Evolutionary conservation across 2,888 invertebrate genomes (phyloP).

Genomic region (Hecatera dysodea): DNA sequence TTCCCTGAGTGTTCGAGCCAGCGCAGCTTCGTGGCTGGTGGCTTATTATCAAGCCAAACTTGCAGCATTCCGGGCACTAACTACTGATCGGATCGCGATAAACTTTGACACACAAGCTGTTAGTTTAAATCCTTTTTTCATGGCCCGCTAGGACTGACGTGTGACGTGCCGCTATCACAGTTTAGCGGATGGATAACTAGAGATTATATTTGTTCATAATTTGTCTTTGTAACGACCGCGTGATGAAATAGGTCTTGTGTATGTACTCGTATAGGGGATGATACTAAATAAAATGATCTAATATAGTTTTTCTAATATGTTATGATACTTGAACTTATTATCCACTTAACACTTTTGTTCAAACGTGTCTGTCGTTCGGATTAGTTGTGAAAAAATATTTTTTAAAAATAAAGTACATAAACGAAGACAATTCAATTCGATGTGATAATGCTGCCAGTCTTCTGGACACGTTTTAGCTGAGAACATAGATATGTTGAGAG

Average conservation of each 20-base stretch:
- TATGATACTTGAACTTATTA: constrained; percentile 7
- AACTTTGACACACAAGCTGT: constrained; percentile 54
- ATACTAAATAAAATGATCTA: constrained; percentile 15
- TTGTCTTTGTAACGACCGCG: constrained; percentile 6
- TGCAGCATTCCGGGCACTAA: constrained; percentile 31
- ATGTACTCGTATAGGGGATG: not conserved
- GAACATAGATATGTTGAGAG: no score
- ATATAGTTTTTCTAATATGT: constrained; percentile 1
- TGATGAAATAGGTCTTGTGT: constrained; percentile 23
- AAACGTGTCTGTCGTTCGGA: constrained; percentile 4
- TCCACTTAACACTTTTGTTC: not conserved
- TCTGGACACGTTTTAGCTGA: no score
- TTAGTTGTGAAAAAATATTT: no score
- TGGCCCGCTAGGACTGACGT: constrained; percentile 23
- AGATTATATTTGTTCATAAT: constrained; percentile 45
- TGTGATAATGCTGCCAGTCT: no score
- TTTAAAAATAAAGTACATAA: no score
- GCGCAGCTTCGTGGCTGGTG: constrained; percentile 21
- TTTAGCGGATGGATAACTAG: constrained; percentile 44
- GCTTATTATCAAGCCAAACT: constrained; percentile 23
- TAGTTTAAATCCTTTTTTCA: constrained; percentile 61
- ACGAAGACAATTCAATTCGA: not conserved
- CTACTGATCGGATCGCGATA: constrained; percentile 50
- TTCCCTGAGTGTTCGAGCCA: constrained; percentile 1
- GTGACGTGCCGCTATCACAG: constrained; percentile 45